These are phyloP conservation scores for Hylomyscus alleni DNA, from an alignment of 2,797 vertebrate species.

Conservation along the genomic window DNA sequence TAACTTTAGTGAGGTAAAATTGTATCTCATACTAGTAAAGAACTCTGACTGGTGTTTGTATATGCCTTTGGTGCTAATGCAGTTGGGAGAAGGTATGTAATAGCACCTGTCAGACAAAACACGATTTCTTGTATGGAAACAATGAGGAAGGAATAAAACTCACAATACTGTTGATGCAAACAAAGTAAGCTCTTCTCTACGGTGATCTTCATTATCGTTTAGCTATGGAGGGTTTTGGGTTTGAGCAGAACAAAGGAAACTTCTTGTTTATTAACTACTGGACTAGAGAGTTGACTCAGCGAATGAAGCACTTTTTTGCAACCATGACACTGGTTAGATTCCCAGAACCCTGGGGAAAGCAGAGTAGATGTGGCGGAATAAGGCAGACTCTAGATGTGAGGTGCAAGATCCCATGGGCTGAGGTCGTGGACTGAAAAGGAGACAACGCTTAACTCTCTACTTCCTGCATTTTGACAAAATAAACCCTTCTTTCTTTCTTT, in stretches of 20 bases:
- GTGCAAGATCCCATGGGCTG: not conserved
- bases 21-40: not conserved
- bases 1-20: not conserved
- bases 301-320: not conserved
- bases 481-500: not conserved
- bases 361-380: not conserved
- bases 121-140: not conserved
- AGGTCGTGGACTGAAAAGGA: not conserved
- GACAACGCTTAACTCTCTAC: not conserved
- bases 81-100: not conserved
- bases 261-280: not conserved
- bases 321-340: not conserved
- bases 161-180: not conserved
- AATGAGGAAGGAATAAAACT: not conserved
- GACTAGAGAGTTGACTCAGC: not conserved
- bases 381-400: not conserved
- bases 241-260: not conserved
- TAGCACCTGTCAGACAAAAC: not conserved
- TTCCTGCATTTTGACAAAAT: not conserved
- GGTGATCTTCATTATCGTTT: constrained; percentile 21
- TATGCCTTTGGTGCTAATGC: not conserved
- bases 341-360: not conserved
- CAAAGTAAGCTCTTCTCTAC: constrained; percentile 4
- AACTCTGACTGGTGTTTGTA: not conserved
- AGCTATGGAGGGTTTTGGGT: not conserved